Evolutionary conservation across 1,140 invertebrate genomes (phyloP), one percentile per base, ranked within the genome.

Genomic region (Drosophila teissieri): DNA sequence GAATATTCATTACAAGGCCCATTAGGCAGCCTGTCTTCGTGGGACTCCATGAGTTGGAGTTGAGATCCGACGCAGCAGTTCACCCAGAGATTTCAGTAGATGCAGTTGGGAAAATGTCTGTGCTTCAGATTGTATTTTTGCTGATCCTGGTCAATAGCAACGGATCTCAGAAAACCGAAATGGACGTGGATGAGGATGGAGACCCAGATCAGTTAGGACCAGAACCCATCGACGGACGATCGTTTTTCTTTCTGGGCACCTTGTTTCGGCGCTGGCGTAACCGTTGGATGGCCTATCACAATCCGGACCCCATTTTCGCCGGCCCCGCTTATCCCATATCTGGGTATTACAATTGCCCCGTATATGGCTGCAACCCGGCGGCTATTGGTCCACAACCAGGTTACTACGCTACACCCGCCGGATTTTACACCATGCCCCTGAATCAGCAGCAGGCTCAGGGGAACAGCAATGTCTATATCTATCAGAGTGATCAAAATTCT

Each of bases 391-490:
- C 83, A 0, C 83, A 86, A 5, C 72, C 74, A 19, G 56, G 56
- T 17, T 77, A 52, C 15, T 77, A 77, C 15, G 4, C 73, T 2
- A 11, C 17, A 11, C 62, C 83, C 2, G 63, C 44, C 1, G 72
- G 75, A 8, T 83, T 64, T 45, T 88, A 86, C 57, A 77, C 75
- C 5, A 36, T 45, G n/a, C 52, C 70, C 0, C 24, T 73, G 2
- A 80, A 70, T 15, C 82, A 56, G 14, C 81, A 85, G 44, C 73
- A 86, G 14, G 83, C 83, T 11, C 83, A 86, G 15, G 83, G 83
- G 2, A 86, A 88, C 22, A 86, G 83, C 44, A 86, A 86, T 31
- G 83, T 86, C 3, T 88, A 83, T 34, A 86, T 86, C 44, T 86
- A 88, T 53, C 84, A 88, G 14, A 77, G 31, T 7, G 83, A 86